Conservation (phyloP, 2,888 invertebrate species). For the Eupelmus urozonus region DNA sequence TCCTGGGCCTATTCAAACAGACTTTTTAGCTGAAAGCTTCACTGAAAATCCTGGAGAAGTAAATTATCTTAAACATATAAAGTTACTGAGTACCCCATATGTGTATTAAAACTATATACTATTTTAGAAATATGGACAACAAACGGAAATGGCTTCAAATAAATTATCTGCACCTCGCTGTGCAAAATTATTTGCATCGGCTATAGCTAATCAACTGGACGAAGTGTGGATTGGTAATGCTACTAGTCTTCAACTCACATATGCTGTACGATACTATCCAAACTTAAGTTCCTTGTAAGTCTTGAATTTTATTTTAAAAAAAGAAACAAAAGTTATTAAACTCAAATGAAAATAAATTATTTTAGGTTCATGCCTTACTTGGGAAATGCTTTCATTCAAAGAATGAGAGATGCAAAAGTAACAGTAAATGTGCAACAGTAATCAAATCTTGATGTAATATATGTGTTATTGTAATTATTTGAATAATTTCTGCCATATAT, state of each 20-base stretch:
- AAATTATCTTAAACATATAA: conserved; percentile 57
- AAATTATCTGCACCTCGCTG: conserved; percentile 81
- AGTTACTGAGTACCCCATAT: neutral
- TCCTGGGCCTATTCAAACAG: conserved; percentile 87
- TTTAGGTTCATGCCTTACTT: conserved; percentile 63
- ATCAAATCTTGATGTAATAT: conserved; percentile 32
- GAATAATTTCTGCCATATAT: conserved; percentile 42
- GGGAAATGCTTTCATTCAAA: conserved; percentile 65
- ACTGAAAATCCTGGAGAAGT: conserved; percentile 83
- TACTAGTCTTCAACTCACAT: conserved; percentile 64
- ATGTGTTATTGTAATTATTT: conserved; percentile 14
- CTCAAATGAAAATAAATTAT: too few species aligned
- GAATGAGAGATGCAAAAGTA: conserved; percentile 67
- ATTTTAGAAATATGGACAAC: conserved; percentile 74
- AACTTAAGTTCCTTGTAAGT: conserved; percentile 67
- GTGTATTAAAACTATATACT: conserved; percentile 44
- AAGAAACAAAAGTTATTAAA: neutral
- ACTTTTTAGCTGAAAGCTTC: conserved; percentile 84
- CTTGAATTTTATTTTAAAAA: conserved; percentile 8
- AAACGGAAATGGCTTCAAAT: conserved; percentile 76
- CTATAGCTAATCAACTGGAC: conserved; percentile 80
- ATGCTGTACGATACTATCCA: conserved; percentile 68
- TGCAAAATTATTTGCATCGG: conserved; percentile 80
- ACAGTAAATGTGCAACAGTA: conserved; percentile 57
- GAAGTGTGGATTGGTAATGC: conserved; percentile 84